Evolutionary conservation across 2,113 vertebrate species (phyloP), one percentile per base, ranked within the genome.

Genomic region (Myxocyprinus asiaticus): DNA sequence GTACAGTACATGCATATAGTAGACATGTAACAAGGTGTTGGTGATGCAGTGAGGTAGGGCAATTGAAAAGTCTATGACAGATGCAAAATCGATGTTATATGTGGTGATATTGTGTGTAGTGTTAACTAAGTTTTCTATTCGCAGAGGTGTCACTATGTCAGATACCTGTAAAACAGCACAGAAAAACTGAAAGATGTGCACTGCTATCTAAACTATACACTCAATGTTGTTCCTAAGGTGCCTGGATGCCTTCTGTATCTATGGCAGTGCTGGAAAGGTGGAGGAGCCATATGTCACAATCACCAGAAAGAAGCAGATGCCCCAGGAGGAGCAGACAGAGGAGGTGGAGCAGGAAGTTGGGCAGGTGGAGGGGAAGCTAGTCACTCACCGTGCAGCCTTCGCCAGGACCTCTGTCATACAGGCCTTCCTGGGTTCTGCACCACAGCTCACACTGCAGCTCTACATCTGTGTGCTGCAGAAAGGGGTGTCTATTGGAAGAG

Each of bases 211-310:
- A 33, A 33, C 22, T 33, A 33, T 33, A 33, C 22, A 12, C 12
- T 14, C 12, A 14, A 14, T 56, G 53, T 59, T 85, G 67, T 62
- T 81, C 4, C 88, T 87, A 33, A 99, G 98, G 93, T 98, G 96
- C 88, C 90, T 97, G 90, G 95, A 99, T 90, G 96, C 93, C 43
- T 94, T 98, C 83, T 98, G 93, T 48, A 95, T 98, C 90, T 99
- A 98, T 73, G 96, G 94, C 88, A 93, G 88, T 11, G 94, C 94
- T 69, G 90, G 92, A 55, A 90, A 91, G 48, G 85, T 93, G 44
- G 98, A 99, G 90, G 97, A 99, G 80, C 95, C 97, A 5, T 99
- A 98, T 92, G 97, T 98, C 92, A 98, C 96, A 90, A 99, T 99
- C 90, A 98, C 95, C 0, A 94, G 95, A 91, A 98, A 97, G 90